Conservation (phyloP, 2,113 vertebrate species). For the Cynocephalus volans region DNA sequence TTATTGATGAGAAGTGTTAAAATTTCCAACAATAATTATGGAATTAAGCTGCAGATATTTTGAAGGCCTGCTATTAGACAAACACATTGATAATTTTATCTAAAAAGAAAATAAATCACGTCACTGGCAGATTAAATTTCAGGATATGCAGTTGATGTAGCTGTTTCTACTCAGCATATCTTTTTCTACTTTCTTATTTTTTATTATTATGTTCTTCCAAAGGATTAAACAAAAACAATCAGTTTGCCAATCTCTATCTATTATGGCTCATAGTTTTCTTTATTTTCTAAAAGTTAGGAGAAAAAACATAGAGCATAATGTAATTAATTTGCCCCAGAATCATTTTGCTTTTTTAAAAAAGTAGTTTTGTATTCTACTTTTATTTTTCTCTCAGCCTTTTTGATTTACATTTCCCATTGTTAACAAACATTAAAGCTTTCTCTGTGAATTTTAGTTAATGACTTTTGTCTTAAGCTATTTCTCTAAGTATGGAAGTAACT, state of each 20-base stretch:
- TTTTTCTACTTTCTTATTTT: neutral
- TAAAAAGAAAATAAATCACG: neutral
- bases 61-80: neutral
- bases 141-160: neutral
- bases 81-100: neutral
- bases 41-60: neutral
- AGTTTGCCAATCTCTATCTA: neutral
- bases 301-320: neutral
- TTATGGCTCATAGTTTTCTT: neutral
- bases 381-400: neutral
- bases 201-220: neutral
- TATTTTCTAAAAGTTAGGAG: neutral
- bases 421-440: neutral
- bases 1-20: neutral
- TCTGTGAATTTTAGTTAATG: neutral
- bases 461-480: neutral
- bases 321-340: neutral
- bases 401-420: neutral
- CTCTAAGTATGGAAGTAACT: neutral
- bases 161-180: neutral
- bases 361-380: neutral
- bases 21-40: neutral
- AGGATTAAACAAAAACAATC: neutral
- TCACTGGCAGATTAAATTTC: constrained; percentile 10
- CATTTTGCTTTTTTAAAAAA: neutral